Evolutionary conservation across 2,797 vertebrate genomes (phyloP), one percentile per base, ranked within the genome.

Genomic region (Tenualosa ilisha): DNA sequence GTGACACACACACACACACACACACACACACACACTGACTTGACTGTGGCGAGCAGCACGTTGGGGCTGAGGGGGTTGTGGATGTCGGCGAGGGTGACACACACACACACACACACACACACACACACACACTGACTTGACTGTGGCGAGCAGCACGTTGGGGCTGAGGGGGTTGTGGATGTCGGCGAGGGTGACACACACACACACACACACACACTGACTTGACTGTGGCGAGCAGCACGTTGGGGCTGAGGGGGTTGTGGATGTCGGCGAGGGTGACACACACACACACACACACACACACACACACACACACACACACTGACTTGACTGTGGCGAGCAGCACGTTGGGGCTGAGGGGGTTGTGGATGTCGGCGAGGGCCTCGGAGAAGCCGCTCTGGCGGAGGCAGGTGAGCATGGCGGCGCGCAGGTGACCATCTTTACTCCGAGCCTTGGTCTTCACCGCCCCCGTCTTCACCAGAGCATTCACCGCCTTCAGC

Each of bases 301-400:
- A 53, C 51, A 53, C 51, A 53, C 51, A 53, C 51, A 53, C 51
- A 53, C 3, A 54, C 40, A 50, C 2, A 24, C 31, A 17, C 59
- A 94, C 97, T 97, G 95, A 99, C 98, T 97, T 97, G 90, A 99
- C 96, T 86, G 97, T 97, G 22, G 97, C 97, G 88, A 99, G 96
- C 88, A 98, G 95, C 87, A 99, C 89, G 59, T 95, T 97, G 50
- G 98, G 98, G 90, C 99, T 97, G 31, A 99, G 94, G 56, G 98
- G 98, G 0, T 97, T 99, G 89, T 97, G 96, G 81, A 99, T 95
- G 91, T 97, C 96, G 3, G 97, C 98, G 86, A 99, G 96, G 0
- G 97, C 97, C 91, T 99, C 98, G 0, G 95, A 95, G 92, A 98
- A 99, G 72, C 97, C 97, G 6, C 95, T 98, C 93, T 99, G 98